phyloP scores from a whole-genome alignment of 2,888 invertebrate genomes.

The Lasiommata megera region DNA sequence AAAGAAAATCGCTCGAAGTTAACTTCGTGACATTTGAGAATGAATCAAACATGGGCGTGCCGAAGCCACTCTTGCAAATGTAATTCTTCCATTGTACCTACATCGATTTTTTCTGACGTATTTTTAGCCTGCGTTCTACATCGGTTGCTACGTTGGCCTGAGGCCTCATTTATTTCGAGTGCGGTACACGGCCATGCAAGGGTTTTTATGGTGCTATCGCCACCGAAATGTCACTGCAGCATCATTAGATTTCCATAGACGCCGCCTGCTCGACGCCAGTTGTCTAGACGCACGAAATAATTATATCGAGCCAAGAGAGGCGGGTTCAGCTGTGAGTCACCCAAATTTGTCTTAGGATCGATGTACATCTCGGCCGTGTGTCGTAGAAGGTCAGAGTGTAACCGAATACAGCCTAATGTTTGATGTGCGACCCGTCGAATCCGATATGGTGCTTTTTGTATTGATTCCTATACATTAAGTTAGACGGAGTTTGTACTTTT shows the following conservation, averaged over 20 bases:
- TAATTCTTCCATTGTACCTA: conserved; percentile 13
- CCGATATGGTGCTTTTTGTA: conserved; percentile 29
- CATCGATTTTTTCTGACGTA: conserved; percentile 3
- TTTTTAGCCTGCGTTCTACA: neutral
- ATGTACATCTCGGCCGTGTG: conserved; percentile 61
- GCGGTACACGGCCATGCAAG: too few relatives aligned
- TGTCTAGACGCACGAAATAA: conserved; percentile 77
- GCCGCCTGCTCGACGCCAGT: conserved; percentile 68
- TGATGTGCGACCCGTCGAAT: conserved; percentile 34
- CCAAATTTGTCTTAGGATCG: conserved; percentile 65
- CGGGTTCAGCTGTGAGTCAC: conserved; percentile 70
- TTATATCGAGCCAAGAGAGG: conserved; percentile 70
- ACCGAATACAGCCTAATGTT: conserved; percentile 53
- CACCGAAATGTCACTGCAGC: conserved; percentile 48
- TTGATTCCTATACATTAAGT: conserved; percentile 25
- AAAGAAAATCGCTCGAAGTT: neutral
- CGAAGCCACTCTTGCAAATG: conserved; percentile 7
- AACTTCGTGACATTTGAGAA: conserved; percentile 5
- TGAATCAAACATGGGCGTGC: conserved; percentile 21
- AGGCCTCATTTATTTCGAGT: neutral
- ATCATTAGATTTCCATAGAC: conserved; percentile 58
- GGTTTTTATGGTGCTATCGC: conserved; percentile 27
- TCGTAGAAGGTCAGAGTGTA: conserved; percentile 52
- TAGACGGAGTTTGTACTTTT: conserved; percentile 22
- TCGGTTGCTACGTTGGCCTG: neutral